These are phyloP conservation scores for Lichenostomus cassidix DNA, from an alignment of 2,113 vertebrate genomes.

Conservation along the genomic window DNA sequence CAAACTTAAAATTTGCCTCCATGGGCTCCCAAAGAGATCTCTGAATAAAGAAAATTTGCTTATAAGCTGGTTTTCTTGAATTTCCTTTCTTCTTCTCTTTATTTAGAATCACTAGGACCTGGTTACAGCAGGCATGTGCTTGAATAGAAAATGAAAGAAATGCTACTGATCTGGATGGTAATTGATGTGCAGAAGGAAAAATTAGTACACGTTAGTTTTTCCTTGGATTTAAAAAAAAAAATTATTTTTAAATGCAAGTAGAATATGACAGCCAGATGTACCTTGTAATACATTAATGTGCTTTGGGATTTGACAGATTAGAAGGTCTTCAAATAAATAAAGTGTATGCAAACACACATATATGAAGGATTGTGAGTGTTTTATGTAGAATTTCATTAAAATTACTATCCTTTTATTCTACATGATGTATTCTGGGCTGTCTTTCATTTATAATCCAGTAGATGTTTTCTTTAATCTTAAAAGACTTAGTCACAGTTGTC, in stretches of 20 bases:
- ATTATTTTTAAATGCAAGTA: background rate
- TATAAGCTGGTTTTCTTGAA: background rate
- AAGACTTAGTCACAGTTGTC: slow-evolving; percentile 38
- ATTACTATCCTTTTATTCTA: background rate
- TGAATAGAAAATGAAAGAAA: background rate
- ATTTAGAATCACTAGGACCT: background rate
- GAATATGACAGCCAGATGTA: background rate
- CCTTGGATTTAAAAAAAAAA: background rate
- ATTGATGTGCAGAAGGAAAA: background rate
- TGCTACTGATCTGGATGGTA: background rate
- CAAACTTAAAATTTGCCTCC: background rate
- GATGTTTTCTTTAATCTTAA: slow-evolving; percentile 43
- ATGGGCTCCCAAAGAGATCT: background rate
- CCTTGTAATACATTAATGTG: background rate
- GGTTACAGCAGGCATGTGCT: background rate
- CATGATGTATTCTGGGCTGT: slow-evolving; percentile 12
- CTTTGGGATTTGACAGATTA: background rate
- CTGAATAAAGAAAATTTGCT: background rate
- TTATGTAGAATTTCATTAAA: background rate
- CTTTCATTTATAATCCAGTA: slow-evolving; percentile 46
- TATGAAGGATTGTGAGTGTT: background rate
- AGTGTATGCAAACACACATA: background rate
- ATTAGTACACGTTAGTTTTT: background rate
- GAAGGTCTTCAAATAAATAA: background rate
- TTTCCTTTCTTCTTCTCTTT: background rate